Base-by-base conservation (phyloP, 2,113 vertebrate genomes). In the Tychaedon coryphoeus region DNA sequence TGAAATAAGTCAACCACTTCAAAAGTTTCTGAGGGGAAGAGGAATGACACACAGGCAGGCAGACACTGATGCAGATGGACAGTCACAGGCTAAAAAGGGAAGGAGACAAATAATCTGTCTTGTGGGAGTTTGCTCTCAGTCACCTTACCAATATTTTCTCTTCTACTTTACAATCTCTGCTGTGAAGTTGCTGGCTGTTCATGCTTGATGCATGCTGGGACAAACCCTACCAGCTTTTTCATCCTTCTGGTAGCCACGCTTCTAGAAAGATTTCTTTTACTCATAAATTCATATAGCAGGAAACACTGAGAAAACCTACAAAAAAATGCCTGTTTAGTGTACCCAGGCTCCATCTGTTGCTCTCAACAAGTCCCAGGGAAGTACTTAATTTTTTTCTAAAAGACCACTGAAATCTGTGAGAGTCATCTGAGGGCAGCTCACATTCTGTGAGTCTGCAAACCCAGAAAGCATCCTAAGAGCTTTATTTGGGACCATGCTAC, bases 1-100 rank as follows among this genome's bases (percentile, higher is more conserved):
- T 92, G 75, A 76, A 92, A 88, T 42, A 43, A 83, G 60, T 25
- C 90, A 92, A 90, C 86, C 92, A 90, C 88, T 92, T 94, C 88
- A 96, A 77, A 97, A 84, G 72, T n/a, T 77, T 92, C 47, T 74
- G 83, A 60, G 57, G 12, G 23, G 10, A 91, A 26, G 38, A 92
- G 51, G 67, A 94, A 92, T 86, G 88, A 86, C 90, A 70, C 20
- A 26, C 40, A 65, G 51, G 47, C 86, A 88, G 66, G 33, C 61
- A 96, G 73, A 85, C 36, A 88, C 24, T 89, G 54, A 81, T 33
- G 36, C 67, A 83, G 86, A 94, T 62, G 82, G 92, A 80, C 64
- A 83, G 60, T 62, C 58, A 72, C 38, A 73, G 51, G 29, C 74
- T 82, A 56, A 76, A 93, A 79, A 61, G 38, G 9, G 18, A 45